Evolutionary conservation across 2,113 vertebrate genomes (phyloP), one percentile per base, ranked within the genome.

Genomic region (Dasyprocta punctata): DNA sequence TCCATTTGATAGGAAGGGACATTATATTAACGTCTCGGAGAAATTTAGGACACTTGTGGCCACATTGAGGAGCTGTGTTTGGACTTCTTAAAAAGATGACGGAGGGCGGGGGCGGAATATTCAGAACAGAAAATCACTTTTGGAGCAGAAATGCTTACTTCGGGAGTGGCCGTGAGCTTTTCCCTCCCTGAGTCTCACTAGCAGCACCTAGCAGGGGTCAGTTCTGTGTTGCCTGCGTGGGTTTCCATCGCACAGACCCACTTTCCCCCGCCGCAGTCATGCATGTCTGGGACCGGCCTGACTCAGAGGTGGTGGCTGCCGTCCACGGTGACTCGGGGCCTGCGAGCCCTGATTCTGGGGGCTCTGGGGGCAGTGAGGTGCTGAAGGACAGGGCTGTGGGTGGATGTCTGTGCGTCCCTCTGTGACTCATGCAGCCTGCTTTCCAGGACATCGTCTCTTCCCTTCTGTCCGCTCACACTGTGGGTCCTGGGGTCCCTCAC

Each of bases 381-480:
- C 12, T 11, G 86, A 81, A 88, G 92, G 89, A 52, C 78, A 71
- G 69, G 63, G 30, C 69, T 85, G 96, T 73, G 93, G 84, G 94
- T 85, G 95, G 90, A 65, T 58, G 0, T 82, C 61, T 90, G 87
- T 12, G 6, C 36, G 4, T 81, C 47, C 63, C 17, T 22, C 52
- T 6, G 56, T 96, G 96, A 97, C 80, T 96, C 96, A 92, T 5
- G 20, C 47, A 65, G 69, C 65, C 81, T 47, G 73, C 85, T 89
- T 71, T 84, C 83, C 0, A 73, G 52, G 81, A 7, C 0, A 11
- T 65, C 30, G 10, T 14, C 69, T 65, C 49, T 1, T 89, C 38
- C 33, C 36, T 33, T 67, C 82, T n/a, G n/a, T 33, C 52, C 92
- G 26, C 47, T 67, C 26, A 5, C 17, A 7, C 69, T 49, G 0